Conservation (phyloP, 2,797 vertebrate genomes). For the Oryzias sinensis region DNA sequence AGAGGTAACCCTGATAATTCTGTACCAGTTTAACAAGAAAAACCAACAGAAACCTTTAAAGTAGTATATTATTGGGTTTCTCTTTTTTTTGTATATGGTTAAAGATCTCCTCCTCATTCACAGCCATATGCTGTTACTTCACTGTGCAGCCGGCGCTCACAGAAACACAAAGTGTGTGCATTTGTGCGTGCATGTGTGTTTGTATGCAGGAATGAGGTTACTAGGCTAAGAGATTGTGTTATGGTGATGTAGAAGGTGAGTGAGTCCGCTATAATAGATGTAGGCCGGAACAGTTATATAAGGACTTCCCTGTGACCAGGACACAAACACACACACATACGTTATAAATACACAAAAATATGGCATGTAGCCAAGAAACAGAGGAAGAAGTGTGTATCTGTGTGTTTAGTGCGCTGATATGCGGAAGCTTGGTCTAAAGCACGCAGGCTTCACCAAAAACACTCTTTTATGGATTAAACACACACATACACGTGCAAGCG, state of each 20-base stretch:
- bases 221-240: conserved; percentile 57
- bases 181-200: not conserved
- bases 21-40: too few species aligned
- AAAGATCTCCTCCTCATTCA: not conserved
- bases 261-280: conserved; percentile 46
- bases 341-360: not conserved
- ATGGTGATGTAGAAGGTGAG: conserved; percentile 13
- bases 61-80: too few species aligned
- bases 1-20: too few species aligned
- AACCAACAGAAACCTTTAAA: too few species aligned
- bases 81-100: too few species aligned
- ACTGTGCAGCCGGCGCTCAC: not conserved
- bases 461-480: not conserved
- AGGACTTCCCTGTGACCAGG: conserved; percentile 28
- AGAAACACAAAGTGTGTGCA: too few species aligned
- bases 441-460: not conserved
- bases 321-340: not conserved
- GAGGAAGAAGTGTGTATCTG: conserved; percentile 10
- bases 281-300: conserved; percentile 74
- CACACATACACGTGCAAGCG: not conserved
- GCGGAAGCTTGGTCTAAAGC: conserved; percentile 3
- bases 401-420: conserved; percentile 1
- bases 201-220: conserved; percentile 56
- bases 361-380: conserved; percentile 7
- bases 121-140: not conserved